Percentiles rank a stretch among this genome's conserved stretches.
Conservation (phyloP, 2,888 invertebrate genomes). For the Perizoma affinitatum region DNA sequence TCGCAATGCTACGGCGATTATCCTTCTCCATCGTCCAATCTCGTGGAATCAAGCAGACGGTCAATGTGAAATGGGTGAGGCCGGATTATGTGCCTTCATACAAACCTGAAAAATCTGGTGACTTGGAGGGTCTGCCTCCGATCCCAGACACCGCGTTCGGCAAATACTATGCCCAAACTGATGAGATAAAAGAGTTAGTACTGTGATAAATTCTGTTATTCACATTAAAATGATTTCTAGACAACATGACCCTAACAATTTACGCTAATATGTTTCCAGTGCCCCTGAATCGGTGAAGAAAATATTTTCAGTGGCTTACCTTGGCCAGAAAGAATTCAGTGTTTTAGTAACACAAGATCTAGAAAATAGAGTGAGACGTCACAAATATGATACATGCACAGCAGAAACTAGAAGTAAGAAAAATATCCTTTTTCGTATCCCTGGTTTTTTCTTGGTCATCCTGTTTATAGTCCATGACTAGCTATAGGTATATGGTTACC, state of each 20-base stretch:
- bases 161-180: constrained; percentile 82
- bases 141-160: constrained; percentile 81
- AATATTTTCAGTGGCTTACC: constrained; percentile 88
- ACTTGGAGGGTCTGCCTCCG: constrained; percentile 83
- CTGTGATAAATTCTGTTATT: neutral
- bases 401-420: constrained; percentile 88
- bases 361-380: constrained; percentile 86
- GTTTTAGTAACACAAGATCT: constrained; percentile 79
- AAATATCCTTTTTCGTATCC: neutral
- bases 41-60: constrained; percentile 86
- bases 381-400: constrained; percentile 87
- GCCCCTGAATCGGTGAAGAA: constrained; percentile 88
- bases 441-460: too few species aligned
- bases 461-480: too few species aligned
- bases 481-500: too few species aligned
- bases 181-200: constrained; percentile 88
- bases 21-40: constrained; percentile 68
- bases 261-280: constrained; percentile 71
- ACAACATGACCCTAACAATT: too few species aligned
- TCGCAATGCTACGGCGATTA: constrained; percentile 65
- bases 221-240: too few species aligned
- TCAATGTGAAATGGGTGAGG: constrained; percentile 91
- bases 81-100: constrained; percentile 87
- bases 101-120: constrained; percentile 88
- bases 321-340: constrained; percentile 82